Conservation (phyloP, 1,140 invertebrate genomes). For the Ganaspis sp. region DNA sequence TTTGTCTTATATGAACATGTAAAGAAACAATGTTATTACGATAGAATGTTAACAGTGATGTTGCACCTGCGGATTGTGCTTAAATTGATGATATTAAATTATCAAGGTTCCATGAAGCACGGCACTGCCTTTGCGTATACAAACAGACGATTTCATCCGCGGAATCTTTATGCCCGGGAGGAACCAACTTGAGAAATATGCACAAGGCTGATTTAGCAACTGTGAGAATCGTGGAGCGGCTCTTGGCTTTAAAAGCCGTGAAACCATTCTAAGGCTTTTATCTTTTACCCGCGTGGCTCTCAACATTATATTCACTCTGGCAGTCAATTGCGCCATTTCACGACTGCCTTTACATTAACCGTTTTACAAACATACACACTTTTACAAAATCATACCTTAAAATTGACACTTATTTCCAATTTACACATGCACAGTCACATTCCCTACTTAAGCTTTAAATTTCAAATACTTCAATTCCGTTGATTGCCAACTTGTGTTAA, state of each 20-base stretch:
- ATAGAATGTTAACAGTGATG: background rate
- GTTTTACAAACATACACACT: background rate
- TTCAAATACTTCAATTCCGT: background rate
- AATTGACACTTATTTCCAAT: background rate
- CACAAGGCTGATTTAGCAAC: slow-evolving; percentile 28
- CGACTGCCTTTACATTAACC: background rate
- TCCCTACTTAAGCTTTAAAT: background rate
- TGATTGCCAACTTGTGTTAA: no score
- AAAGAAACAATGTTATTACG: background rate
- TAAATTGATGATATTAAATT: background rate
- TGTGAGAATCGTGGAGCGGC: slow-evolving; percentile 9
- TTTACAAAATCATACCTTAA: background rate
- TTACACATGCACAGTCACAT: background rate
- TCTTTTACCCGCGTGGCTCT: background rate
- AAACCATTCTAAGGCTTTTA: slow-evolving; percentile 18
- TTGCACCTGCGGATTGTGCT: background rate
- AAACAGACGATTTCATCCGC: background rate
- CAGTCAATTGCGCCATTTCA: slow-evolving; percentile 11
- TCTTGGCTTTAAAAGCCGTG: slow-evolving; percentile 24
- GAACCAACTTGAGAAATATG: slow-evolving; percentile 10
- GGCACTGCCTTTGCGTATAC: background rate
- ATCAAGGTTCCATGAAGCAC: background rate
- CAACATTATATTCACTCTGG: background rate
- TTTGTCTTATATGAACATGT: no score
- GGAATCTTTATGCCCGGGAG: slow-evolving; percentile 26